Evolutionary conservation across 2,888 invertebrate genomes (phyloP).

Genomic region (Onthophagus sagittarius): DNA sequence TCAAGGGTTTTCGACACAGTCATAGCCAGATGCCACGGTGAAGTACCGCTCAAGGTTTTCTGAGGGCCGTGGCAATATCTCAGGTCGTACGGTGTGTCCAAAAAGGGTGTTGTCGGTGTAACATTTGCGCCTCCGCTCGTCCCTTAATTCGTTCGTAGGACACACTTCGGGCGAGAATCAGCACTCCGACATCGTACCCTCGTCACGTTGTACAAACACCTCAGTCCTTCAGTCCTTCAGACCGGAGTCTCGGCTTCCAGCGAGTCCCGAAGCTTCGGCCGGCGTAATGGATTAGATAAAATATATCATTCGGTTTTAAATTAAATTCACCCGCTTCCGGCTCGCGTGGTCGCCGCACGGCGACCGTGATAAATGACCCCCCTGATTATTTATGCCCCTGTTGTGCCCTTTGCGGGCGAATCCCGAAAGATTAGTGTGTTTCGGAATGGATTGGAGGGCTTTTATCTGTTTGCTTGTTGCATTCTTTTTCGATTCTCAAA

Average conservation of each 20-base stretch:
- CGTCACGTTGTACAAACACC: constrained; percentile 11
- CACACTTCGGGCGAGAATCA: constrained; percentile 3
- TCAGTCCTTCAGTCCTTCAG: background rate
- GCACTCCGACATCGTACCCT: constrained; percentile 10
- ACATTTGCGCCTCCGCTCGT: background rate
- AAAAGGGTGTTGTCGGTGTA: background rate
- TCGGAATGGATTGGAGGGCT: background rate
- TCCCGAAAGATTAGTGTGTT: background rate
- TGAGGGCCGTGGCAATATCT: background rate
- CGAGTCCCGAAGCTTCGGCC: background rate
- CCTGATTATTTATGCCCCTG: background rate
- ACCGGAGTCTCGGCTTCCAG: constrained; percentile 1
- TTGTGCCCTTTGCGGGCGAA: background rate
- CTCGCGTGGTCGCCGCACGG: background rate
- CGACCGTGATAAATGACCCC: background rate
- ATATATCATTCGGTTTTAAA: constrained; percentile 13
- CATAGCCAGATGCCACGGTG: background rate
- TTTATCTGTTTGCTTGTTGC: background rate
- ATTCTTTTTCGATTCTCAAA: background rate
- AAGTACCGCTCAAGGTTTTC: background rate
- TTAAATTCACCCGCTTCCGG: constrained; percentile 1
- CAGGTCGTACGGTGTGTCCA: background rate
- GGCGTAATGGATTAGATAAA: constrained; percentile 7
- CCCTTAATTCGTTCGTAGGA: background rate
- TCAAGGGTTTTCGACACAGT: background rate